Conservation (phyloP, 2,888 invertebrate genomes). For the Ormyrus pomaceus region DNA sequence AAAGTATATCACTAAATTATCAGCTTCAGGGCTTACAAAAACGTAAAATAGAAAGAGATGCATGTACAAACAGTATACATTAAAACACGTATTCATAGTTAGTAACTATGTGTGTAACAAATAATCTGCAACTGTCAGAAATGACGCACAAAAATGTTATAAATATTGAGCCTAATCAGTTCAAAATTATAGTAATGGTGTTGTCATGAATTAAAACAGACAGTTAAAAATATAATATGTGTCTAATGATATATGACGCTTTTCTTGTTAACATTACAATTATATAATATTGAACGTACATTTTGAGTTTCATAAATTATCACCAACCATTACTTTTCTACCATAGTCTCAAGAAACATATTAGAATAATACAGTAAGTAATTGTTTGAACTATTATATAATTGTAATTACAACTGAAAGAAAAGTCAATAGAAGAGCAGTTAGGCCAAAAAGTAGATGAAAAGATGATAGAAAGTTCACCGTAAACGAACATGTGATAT, state of each 20-base stretch:
- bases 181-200: not conserved
- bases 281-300: slow-evolving; percentile 1
- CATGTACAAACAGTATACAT: too few relatives aligned
- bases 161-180: not conserved
- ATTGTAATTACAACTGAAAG: slow-evolving; percentile 8
- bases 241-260: not conserved
- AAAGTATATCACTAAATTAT: too few relatives aligned
- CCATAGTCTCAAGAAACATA: slow-evolving; percentile 23
- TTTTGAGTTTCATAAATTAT: not conserved
- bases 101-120: not conserved
- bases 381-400: not conserved
- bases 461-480: slow-evolving; percentile 11
- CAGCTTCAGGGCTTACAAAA: too few relatives aligned
- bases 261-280: slow-evolving; percentile 7
- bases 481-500: slow-evolving; percentile 5
- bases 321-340: not conserved
- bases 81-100: too few relatives aligned
- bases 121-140: not conserved
- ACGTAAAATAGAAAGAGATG: too few relatives aligned
- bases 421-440: not conserved
- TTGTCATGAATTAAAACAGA: not conserved
- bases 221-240: too few relatives aligned
- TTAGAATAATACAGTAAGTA: slow-evolving; percentile 1
- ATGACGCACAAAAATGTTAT: slow-evolving; percentile 4
- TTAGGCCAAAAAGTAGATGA: not conserved